A percentile compares a stretch with the other conserved stretches of the same genome.
These are phyloP conservation scores for Haemorhous mexicanus DNA, from an alignment of 2,113 vertebrate genomes.

Conservation along the genomic window DNA sequence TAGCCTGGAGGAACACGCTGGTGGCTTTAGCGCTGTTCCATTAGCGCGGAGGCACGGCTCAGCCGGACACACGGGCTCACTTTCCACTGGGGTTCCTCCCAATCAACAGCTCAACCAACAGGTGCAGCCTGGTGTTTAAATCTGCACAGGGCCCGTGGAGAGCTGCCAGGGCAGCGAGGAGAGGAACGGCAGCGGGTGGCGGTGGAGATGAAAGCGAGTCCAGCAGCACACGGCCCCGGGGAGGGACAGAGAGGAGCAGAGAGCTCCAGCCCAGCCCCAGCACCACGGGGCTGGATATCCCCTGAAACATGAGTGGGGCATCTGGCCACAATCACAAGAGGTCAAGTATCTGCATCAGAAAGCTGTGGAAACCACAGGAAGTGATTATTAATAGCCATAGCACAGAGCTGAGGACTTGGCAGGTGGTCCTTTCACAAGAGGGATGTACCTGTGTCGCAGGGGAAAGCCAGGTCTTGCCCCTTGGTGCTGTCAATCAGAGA, in stretches of 20 bases:
- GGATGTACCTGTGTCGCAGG: background rate
- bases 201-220: background rate
- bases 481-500: background rate
- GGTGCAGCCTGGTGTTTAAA: slow-evolving; percentile 33
- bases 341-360: background rate
- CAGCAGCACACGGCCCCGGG: background rate
- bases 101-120: background rate
- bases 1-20: background rate
- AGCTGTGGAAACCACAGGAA: slow-evolving; percentile 15
- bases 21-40: background rate
- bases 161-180: background rate
- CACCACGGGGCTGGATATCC: background rate
- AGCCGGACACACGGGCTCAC: background rate
- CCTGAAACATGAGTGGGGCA: slow-evolving; percentile 1
- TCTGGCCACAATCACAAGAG: background rate
- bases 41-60: background rate
- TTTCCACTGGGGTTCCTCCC: slow-evolving; percentile 1
- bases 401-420: slow-evolving; percentile 4
- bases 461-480: background rate
- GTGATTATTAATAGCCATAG: slow-evolving; percentile 33
- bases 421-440: background rate
- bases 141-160: background rate
- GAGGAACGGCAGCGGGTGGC: background rate
- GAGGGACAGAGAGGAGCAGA: background rate
- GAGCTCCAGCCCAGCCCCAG: background rate